Evolutionary conservation across 2,888 invertebrate species (phyloP), one percentile per base, ranked within the genome.

Genomic region (Conus canariensis): DNA sequence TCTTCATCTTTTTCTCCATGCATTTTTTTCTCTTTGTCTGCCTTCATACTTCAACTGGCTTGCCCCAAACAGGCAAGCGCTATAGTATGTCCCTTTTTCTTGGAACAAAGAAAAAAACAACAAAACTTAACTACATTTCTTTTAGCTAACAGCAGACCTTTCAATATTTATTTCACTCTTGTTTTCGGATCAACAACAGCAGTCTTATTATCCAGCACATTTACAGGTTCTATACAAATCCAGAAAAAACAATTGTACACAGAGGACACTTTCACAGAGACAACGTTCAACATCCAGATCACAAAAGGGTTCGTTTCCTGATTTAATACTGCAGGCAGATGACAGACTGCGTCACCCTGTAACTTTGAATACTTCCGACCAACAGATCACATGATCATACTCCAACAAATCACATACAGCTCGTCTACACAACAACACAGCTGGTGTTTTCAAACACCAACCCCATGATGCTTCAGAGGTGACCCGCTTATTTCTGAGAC

Each of bases 251-350:
- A 22, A n/a, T 22, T 22, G 74, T 25, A 30, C 6, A 80, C 77
- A 80, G 12, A 22, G 30, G 12, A 80, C 25, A 80, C n/a, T 80
- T 30, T 25, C 30, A 30, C 16, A 77, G 9, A 9, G 14, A 30
- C 30, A 80, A 80, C 30, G 12, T 30, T 70, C 8, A 80, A 80
- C 77, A 80, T 22, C 16, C 77, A 80, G 30, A 80, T 80, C 77
- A 80, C 77, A 80, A 80, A 45, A 80, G 10, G 9, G 77, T 80
- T 80, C 77, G 77, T 30, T 80, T 80, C 77, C 77, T 80, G 77
- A 80, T 74, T n/a, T 80, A 80, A 80, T 80, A 80, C 77, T 80
- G 77, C 45, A 80, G 30, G 30, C 74, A 74, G 25, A 8, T 10
- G 30, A 16, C 77, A 80, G 77, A 30, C 30, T 9, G 30, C 14